Percentiles rank a stretch among this genome's conserved stretches.
Evolutionary conservation across 1,140 invertebrate genomes (phyloP).

Genomic region (Drosophila parvula): DNA sequence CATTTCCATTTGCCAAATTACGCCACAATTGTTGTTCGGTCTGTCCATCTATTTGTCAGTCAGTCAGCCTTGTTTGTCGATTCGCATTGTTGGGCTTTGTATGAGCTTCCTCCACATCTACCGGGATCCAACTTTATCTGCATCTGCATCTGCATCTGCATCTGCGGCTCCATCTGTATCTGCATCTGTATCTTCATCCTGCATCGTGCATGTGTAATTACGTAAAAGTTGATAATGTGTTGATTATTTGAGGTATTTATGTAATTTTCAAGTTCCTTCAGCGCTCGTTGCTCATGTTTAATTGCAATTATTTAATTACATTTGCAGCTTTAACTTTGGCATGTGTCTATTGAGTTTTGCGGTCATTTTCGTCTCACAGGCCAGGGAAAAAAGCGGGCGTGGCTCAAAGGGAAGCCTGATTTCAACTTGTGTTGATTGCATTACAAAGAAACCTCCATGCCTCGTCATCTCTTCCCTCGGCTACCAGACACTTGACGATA

Average conservation of each 20-base stretch:
- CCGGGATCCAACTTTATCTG: slow-evolving; percentile 33
- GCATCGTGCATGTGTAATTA: slow-evolving; percentile 65
- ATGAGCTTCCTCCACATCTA: slow-evolving; percentile 17
- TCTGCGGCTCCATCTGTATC: slow-evolving; percentile 15
- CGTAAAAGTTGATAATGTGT: slow-evolving; percentile 78
- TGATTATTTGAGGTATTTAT: slow-evolving; percentile 77
- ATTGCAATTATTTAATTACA: slow-evolving; percentile 76
- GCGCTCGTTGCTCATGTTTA: slow-evolving; percentile 37
- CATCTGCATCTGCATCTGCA: slow-evolving; percentile 22
- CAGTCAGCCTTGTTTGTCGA: slow-evolving; percentile 24
- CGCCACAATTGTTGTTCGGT: slow-evolving; percentile 48
- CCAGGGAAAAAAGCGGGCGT: slow-evolving; percentile 11
- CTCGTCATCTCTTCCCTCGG: neutral
- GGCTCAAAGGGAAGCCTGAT: slow-evolving; percentile 25
- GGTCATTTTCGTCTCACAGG: slow-evolving; percentile 21
- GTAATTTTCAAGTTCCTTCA: slow-evolving; percentile 49
- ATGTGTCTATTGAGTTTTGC: slow-evolving; percentile 47
- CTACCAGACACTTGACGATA: slow-evolving; percentile 31
- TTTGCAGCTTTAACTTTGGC: slow-evolving; percentile 56
- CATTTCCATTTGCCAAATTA: slow-evolving; percentile 73
- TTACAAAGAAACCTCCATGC: slow-evolving; percentile 32
- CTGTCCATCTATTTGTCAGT: slow-evolving; percentile 32
- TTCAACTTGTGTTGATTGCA: slow-evolving; percentile 47
- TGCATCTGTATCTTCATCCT: slow-evolving; percentile 16
- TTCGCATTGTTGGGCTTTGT: slow-evolving; percentile 33